These are phyloP conservation scores for Tetranychus cinnabarinus DNA, from an alignment of 1,140 invertebrate genomes.

Conservation along the genomic window DNA sequence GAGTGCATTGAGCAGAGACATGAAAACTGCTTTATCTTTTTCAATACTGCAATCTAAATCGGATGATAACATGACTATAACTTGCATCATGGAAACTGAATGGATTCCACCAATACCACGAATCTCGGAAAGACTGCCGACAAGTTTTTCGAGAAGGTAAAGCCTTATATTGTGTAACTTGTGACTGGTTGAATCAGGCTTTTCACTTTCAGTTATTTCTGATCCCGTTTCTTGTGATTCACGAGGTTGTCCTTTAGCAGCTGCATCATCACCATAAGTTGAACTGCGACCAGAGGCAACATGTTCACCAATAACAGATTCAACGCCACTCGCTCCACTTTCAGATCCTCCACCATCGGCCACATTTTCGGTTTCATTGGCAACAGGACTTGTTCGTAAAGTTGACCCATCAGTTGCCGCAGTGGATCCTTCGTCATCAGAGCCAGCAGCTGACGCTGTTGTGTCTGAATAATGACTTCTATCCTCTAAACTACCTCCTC, in stretches of 20 bases:
- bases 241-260: slow-evolving; percentile 14
- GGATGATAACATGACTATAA: slow-evolving; percentile 36
- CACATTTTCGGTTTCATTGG: slow-evolving; percentile 20
- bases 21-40: slow-evolving; percentile 45
- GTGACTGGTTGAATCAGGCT: neutral
- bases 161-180: slow-evolving; percentile 38
- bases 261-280: slow-evolving; percentile 45
- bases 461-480: slow-evolving; percentile 45
- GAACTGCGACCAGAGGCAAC: slow-evolving; percentile 49
- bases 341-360: neutral
- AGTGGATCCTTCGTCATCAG: slow-evolving; percentile 81
- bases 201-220: neutral
- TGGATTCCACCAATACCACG: slow-evolving; percentile 43
- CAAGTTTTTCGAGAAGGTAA: slow-evolving; percentile 35
- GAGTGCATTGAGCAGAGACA: slow-evolving; percentile 42
- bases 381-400: slow-evolving; percentile 57
- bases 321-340: slow-evolving; percentile 45
- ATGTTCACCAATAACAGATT: slow-evolving; percentile 59
- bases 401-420: slow-evolving; percentile 77
- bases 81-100: slow-evolving; percentile 70
- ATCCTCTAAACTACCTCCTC: neutral
- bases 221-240: neutral
- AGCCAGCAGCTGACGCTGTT: slow-evolving; percentile 54
- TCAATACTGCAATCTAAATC: slow-evolving; percentile 65
- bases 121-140: slow-evolving; percentile 34